These are phyloP conservation scores for Desmodus rotundus DNA, from an alignment of 2,113 vertebrate species.

Conservation along the genomic window DNA sequence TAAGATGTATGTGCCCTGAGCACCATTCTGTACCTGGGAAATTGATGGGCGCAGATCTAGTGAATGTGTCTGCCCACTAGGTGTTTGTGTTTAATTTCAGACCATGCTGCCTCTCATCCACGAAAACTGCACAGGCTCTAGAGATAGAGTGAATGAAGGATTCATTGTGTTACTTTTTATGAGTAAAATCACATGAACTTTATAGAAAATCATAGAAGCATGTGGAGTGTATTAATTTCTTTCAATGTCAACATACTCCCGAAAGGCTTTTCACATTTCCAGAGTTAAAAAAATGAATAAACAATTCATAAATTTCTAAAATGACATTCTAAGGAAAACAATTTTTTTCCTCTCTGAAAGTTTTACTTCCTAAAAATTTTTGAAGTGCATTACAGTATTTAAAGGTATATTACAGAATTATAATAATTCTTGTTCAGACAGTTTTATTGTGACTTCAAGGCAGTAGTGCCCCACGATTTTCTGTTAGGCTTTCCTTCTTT, in stretches of 20 bases:
- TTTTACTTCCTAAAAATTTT: background rate
- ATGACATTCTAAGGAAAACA: background rate
- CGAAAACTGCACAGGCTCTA: background rate
- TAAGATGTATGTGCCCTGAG: background rate
- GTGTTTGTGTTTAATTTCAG: background rate
- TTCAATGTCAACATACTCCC: slow-evolving; percentile 16
- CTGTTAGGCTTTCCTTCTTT: background rate
- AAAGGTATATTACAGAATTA: background rate
- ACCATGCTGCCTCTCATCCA: background rate
- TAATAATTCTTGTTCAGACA: background rate
- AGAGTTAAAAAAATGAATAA: slow-evolving; percentile 40
- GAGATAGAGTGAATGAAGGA: background rate
- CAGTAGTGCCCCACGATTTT: background rate
- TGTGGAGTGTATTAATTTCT: background rate
- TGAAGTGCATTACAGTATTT: background rate
- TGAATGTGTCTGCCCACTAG: background rate
- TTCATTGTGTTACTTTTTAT: background rate
- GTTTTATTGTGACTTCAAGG: background rate
- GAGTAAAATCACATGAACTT: slow-evolving; percentile 16
- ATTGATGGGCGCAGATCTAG: background rate
- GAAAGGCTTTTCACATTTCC: slow-evolving; percentile 43
- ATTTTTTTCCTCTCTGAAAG: background rate
- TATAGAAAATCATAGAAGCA: slow-evolving; percentile 32
- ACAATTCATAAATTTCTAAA: slow-evolving; percentile 26
- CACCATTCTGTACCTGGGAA: background rate